Percentiles rank a stretch among this genome's conserved stretches.
Conservation (phyloP, 2,113 vertebrate genomes). For the Chloropsis cyanopogon region DNA sequence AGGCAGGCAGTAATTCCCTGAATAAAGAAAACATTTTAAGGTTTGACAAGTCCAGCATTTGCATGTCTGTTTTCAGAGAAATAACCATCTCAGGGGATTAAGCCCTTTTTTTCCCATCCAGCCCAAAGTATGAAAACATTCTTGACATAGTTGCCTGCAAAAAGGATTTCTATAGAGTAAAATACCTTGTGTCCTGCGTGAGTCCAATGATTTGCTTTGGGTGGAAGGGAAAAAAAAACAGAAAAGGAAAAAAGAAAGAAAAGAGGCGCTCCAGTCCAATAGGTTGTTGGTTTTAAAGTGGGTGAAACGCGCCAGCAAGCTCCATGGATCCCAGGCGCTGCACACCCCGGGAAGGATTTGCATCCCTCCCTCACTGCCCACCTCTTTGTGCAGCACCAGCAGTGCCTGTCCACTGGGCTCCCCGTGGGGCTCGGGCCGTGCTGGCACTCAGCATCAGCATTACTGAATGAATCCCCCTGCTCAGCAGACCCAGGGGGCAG, state of each 20-base stretch:
- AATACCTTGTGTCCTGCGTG: conserved; percentile 48
- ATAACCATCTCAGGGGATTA: conserved; percentile 80
- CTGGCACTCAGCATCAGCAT: background rate
- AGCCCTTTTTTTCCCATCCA: conserved; percentile 42
- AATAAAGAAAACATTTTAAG: conserved; percentile 75
- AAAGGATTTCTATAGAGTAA: conserved; percentile 71
- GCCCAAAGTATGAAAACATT: conserved; percentile 78
- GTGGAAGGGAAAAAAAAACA: background rate
- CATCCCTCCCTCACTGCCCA: background rate
- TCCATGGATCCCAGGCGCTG: background rate
- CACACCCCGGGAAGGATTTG: background rate
- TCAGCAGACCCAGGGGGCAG: background rate
- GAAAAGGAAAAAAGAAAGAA: conserved; percentile 25
- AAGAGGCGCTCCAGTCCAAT: conserved; percentile 27
- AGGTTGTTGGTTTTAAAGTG: conserved; percentile 20
- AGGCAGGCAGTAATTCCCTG: conserved; percentile 82
- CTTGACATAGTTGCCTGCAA: conserved; percentile 74
- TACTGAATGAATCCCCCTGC: background rate
- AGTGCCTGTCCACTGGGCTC: background rate
- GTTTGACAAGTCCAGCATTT: conserved; percentile 71
- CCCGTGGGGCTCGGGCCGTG: accelerated
- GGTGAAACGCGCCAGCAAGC: background rate
- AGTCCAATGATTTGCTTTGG: conserved; percentile 49
- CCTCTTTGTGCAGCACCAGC: background rate
- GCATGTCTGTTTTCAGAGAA: conserved; percentile 82